These are phyloP conservation scores for Pinctada fucata DNA, from an alignment of 2,888 invertebrate genomes.

Conservation along the genomic window DNA sequence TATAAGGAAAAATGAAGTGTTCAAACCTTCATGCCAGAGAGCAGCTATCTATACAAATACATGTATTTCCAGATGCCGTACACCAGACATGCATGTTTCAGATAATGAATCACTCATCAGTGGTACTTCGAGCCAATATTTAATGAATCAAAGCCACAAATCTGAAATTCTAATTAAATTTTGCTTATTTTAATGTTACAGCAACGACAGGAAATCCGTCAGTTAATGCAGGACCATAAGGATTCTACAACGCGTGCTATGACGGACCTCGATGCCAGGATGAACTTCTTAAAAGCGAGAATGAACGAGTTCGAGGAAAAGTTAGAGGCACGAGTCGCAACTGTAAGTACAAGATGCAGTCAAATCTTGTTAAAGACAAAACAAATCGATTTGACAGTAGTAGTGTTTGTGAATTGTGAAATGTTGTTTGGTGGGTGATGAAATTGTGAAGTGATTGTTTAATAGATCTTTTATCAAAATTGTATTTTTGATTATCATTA, in stretches of 20 bases:
- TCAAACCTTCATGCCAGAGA: too few species aligned
- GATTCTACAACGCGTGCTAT: slow-evolving; percentile 65
- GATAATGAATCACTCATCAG: too few species aligned
- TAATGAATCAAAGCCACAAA: too few species aligned
- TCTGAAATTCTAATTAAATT: too few species aligned
- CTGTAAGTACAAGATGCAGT: slow-evolving; percentile 53
- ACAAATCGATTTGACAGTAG: background rate
- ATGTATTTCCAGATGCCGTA: too few species aligned
- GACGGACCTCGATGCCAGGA: slow-evolving; percentile 70
- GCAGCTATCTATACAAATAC: too few species aligned
- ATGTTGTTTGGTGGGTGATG: background rate
- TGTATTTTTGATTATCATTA: too few species aligned
- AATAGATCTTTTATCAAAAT: too few species aligned
- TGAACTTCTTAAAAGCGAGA: slow-evolving; percentile 62
- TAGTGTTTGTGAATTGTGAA: slow-evolving; percentile 1
- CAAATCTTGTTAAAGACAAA: background rate
- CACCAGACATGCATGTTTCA: too few species aligned
- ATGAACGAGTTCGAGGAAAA: slow-evolving; percentile 61
- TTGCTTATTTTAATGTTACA: slow-evolving; percentile 30
- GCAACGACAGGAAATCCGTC: slow-evolving; percentile 66
- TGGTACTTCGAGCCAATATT: too few species aligned
- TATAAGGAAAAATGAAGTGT: too few species aligned
- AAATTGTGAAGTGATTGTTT: background rate
- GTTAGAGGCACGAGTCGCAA: slow-evolving; percentile 64
- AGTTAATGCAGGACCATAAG: slow-evolving; percentile 61